Conservation (phyloP, 2,113 vertebrate genomes). For the Mobula hypostoma region DNA sequence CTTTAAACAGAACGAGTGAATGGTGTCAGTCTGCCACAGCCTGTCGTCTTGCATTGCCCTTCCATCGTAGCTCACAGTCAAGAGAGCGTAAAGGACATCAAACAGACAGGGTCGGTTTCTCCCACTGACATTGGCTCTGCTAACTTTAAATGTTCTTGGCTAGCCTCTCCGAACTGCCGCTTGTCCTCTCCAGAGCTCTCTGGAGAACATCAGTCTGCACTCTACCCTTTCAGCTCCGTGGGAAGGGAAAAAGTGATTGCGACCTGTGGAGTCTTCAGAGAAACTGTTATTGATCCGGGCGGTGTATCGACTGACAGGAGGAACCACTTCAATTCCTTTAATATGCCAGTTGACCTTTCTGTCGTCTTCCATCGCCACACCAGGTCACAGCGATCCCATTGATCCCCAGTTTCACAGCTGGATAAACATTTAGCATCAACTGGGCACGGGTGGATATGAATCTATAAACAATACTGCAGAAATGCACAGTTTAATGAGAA, state of each 20-base stretch:
- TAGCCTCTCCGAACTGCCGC: constrained; percentile 25
- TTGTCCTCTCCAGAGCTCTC: neutral
- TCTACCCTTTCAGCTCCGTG: neutral
- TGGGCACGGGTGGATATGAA: neutral
- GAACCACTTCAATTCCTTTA: neutral
- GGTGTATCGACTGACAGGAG: neutral
- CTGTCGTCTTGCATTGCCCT: constrained; percentile 43
- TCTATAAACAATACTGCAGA: no score
- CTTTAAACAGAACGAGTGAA: neutral
- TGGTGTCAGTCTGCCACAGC: neutral
- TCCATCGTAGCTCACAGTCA: constrained; percentile 47
- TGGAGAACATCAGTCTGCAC: neutral
- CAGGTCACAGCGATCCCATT: neutral
- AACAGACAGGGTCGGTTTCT: constrained; percentile 54
- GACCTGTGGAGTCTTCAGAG: neutral
- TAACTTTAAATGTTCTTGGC: constrained; percentile 52
- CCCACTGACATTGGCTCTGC: constrained; percentile 51
- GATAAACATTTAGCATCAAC: neutral
- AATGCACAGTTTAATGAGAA: no score
- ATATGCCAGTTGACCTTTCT: constrained; percentile 7
- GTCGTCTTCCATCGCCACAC: no score
- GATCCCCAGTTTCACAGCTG: neutral
- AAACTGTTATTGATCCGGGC: constrained; percentile 20
- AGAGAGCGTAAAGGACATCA: constrained; percentile 47
- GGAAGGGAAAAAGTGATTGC: neutral